Conservation (phyloP, 1,140 invertebrate genomes). For the Propsilocerus akamusi region DNA sequence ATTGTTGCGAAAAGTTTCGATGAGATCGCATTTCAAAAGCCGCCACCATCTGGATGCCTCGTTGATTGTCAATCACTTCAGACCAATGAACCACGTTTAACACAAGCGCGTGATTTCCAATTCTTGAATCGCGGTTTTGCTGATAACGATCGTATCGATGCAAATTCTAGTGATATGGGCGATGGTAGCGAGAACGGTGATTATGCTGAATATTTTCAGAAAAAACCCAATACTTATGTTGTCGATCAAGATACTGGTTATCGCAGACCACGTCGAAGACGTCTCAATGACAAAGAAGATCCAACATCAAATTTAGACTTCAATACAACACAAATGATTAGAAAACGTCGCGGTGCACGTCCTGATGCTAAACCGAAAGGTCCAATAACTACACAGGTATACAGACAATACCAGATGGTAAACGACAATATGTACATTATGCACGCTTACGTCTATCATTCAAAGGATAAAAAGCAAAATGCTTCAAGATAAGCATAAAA, state of each 20-base stretch:
- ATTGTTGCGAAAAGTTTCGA: slow-evolving; percentile 33
- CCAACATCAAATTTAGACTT: background rate
- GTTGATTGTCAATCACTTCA: slow-evolving; percentile 36
- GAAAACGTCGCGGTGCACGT: background rate
- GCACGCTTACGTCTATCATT: background rate
- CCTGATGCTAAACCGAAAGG: background rate
- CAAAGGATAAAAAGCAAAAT: background rate
- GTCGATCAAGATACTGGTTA: background rate
- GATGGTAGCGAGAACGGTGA: background rate
- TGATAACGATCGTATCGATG: no score
- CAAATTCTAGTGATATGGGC: background rate
- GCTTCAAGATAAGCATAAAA: no score
- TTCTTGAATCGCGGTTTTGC: no score
- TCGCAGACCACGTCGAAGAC: background rate
- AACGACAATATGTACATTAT: slow-evolving; percentile 1
- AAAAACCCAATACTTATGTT: background rate
- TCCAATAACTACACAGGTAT: background rate
- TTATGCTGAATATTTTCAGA: background rate
- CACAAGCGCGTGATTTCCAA: no score
- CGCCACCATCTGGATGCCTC: slow-evolving; percentile 29
- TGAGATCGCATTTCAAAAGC: slow-evolving; percentile 33
- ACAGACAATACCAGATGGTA: background rate
- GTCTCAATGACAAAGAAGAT: background rate
- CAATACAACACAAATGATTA: background rate
- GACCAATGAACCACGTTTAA: slow-evolving; percentile 28